Base-by-base conservation (phyloP, 2,888 invertebrate species). In the Holacanthella duospinosa region DNA sequence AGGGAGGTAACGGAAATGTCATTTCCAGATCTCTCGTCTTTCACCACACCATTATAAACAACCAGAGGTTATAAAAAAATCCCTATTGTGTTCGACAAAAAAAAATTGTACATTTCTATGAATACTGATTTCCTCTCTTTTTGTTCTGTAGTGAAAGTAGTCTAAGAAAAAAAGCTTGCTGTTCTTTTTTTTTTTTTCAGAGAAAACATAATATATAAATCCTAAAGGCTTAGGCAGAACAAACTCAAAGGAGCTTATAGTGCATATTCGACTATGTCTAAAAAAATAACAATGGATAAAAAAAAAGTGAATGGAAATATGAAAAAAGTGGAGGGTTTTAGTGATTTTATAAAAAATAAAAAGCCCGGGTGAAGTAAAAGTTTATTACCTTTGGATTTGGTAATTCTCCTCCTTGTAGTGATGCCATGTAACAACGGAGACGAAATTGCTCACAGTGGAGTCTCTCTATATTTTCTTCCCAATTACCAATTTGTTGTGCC, bases 361-460 rank as follows among this genome's bases (percentile, higher is more conserved):
- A n/a, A n/a, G n/a, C n/a, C n/a, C n/a, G n/a, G n/a, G n/a, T n/a
- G n/a, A n/a, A n/a, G n/a, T n/a, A n/a, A n/a, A n/a, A 36, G 6
- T 36, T 36, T 36, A 48, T 79, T 80, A 94, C 95, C 87, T 96
- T 96, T 59, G 95, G 95, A 81, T 96, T 96, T 64, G 96, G 95
- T 73, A 95, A 82, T 80, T 96, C 95, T 68, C 92, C 91, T 75
- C 88, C 90, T 78, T 95, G 95, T 74, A 96, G 83, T 74, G 94
- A 94, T 66, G 95, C 93, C 89, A 94, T 93, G 79, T 96, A 96
- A 80, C 95, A 96, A 68, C 93, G 85, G 69, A 95, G 83, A 71
- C 95, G 85, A 80, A 95, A 96, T 79, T 95, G 94, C 79, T 96
- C 96, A 78, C 95, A 93, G 77, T 94, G 94, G 74, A 95, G 82